Percentiles rank a stretch among this genome's conserved stretches.
phyloP scores from a whole-genome alignment of 2,888 invertebrate genomes.

The Conchocele bisecta region DNA sequence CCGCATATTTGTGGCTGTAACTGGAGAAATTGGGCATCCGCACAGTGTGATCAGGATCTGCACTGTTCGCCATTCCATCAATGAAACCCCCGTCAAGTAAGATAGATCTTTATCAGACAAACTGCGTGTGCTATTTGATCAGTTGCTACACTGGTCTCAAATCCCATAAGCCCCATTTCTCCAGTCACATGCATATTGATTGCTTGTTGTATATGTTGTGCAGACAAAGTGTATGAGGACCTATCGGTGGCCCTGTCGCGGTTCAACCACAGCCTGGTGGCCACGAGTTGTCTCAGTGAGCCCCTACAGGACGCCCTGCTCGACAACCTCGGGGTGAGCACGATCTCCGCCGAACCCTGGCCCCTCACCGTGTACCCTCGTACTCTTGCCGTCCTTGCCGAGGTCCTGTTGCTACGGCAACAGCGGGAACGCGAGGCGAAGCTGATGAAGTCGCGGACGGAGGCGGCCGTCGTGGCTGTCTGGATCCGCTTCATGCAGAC shows the following conservation, averaged over 20 bases:
- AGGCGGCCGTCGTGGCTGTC: constrained; percentile 94
- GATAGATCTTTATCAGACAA: too few species aligned
- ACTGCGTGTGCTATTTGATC: too few species aligned
- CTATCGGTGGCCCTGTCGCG: constrained; percentile 91
- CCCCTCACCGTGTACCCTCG: constrained; percentile 91
- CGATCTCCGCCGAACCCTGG: constrained; percentile 87
- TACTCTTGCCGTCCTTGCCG: constrained; percentile 91
- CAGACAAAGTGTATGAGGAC: constrained; percentile 85
- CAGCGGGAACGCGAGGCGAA: constrained; percentile 83
- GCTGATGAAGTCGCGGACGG: constrained; percentile 92
- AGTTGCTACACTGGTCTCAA: too few species aligned
- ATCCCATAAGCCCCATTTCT: too few species aligned
- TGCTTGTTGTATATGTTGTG: too few species aligned
- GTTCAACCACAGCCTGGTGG: constrained; percentile 91
- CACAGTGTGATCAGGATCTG: too few species aligned
- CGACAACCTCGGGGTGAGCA: constrained; percentile 89
- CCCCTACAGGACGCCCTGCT: constrained; percentile 88
- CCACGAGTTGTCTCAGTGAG: constrained; percentile 88
- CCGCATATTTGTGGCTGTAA: too few species aligned
- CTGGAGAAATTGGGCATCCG: too few species aligned
- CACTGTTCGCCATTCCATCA: too few species aligned
- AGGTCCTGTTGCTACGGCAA: constrained; percentile 87
- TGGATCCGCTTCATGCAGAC: constrained; percentile 96
- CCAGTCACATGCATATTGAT: too few species aligned
- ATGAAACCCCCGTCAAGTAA: too few species aligned